phyloP scores from a whole-genome alignment of 1,140 invertebrate genomes.

The Aradophagus sp. region DNA sequence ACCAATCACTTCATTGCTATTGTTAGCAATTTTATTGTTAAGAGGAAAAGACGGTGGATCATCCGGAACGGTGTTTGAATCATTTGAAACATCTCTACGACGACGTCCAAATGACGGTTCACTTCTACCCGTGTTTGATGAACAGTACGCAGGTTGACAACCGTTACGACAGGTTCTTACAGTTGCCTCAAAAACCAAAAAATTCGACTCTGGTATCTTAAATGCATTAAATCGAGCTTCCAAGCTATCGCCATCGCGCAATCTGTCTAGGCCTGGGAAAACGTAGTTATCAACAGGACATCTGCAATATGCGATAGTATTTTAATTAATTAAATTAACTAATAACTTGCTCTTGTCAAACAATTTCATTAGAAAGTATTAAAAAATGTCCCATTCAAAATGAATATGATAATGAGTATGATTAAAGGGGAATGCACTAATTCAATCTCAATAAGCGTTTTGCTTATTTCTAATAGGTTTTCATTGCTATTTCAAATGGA shows the following conservation, averaged over 20 bases:
- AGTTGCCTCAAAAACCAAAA: slow-evolving; percentile 93
- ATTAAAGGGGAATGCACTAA: no score
- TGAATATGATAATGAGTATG: no score
- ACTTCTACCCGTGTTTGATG: slow-evolving; percentile 80
- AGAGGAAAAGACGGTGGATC: no score
- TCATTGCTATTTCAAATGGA: no score
- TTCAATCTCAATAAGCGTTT: no score
- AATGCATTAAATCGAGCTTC: slow-evolving; percentile 95
- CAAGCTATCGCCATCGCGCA: slow-evolving; percentile 88
- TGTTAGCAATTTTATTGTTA: slow-evolving; percentile 28
- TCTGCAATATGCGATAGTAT: slow-evolving; percentile 5
- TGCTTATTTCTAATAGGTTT: no score
- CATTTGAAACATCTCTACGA: slow-evolving; percentile 76
- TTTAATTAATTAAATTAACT: not conserved
- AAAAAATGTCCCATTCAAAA: no score
- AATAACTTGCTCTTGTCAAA: no score
- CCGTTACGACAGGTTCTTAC: slow-evolving; percentile 91
- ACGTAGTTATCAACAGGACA: slow-evolving; percentile 87
- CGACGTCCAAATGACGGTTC: slow-evolving; percentile 87
- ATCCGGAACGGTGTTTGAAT: no score
- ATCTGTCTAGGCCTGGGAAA: slow-evolving; percentile 91
- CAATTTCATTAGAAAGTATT: no score
- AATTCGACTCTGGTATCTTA: slow-evolving; percentile 95
- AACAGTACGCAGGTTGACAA: slow-evolving; percentile 91
- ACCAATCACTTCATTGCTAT: slow-evolving; percentile 18